Evolutionary conservation across 2,888 invertebrate species (phyloP), one percentile per base, ranked within the genome.

Genomic region (Phlogophora meticulosa): DNA sequence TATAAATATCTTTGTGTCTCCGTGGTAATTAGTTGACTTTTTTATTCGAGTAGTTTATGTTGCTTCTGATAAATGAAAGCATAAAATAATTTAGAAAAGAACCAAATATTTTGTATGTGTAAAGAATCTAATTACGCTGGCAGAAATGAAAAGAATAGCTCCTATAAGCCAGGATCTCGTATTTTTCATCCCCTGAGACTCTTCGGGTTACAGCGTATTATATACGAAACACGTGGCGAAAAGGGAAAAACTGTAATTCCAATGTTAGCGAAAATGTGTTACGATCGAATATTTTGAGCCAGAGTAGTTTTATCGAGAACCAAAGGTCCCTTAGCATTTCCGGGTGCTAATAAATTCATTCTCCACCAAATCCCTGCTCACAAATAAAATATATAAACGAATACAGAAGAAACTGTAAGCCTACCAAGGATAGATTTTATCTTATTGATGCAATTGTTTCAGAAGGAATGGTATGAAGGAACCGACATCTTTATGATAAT

Each of bases 401-500:
- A 59, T 53, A 70, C 15, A 52, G 13, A 60, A 53, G 43, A 60
- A 46, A 5, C 5, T 4, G 22, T 7, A 55, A 51, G 38, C 45
- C 46, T 46, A 34, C 49, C 5, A 53, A 53, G 36, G 17, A 60
- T 22, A 51, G 52, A 57, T 55, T 57, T 55, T 61, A 69, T 62
- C 22, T 61, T 46, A 49, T 49, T 43, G 55, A 61, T 72, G 60
- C 77, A 64, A 66, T 72, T 65, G 60, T 71, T 81, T 64, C 42
- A 51, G 51, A 51, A 43, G 17, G 17, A 58, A 56, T 59, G n/a
- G 24, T 46, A 70, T 53, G 46, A 69, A 56, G 20, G 9, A 57
- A 64, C 20, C 55, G 69, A 61, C 46, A 72, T 66, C 46, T 76
- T 78, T 72, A 82, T 68, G 76, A 61, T 72, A 68, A 66, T 72